Percentiles rank a stretch among this genome's conserved stretches.
Conservation (phyloP, 2,113 vertebrate species). For the Recurvirostra avosetta region DNA sequence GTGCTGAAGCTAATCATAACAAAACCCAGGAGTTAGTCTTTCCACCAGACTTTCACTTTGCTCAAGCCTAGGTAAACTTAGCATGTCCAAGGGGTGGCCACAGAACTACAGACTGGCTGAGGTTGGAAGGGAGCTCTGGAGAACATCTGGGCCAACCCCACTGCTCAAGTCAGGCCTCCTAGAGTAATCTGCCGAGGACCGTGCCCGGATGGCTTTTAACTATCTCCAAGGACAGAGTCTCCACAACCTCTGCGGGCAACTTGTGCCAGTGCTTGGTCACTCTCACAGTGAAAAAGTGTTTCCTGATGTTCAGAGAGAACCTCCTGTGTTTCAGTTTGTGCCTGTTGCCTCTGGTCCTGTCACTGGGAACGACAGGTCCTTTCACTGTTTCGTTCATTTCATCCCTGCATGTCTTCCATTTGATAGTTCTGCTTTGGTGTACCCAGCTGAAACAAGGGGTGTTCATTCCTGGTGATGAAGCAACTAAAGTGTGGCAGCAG, state of each 20-base stretch:
- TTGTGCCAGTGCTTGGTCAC: not conserved
- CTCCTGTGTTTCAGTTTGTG: not conserved
- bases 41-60: not conserved
- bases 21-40: not conserved
- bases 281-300: not conserved
- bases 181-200: not conserved
- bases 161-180: not conserved
- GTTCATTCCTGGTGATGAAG: not conserved
- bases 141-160: not conserved
- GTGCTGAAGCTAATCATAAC: not conserved
- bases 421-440: no score
- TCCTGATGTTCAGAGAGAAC: not conserved
- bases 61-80: not conserved
- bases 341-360: not conserved
- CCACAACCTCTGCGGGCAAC: not conserved
- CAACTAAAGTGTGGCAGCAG: not conserved
- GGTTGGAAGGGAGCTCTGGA: not conserved
- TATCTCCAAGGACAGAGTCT: not conserved
- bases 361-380: not conserved
- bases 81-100: no score
- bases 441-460: not conserved
- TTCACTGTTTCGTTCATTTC: not conserved
- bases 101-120: no score
- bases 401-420: not conserved
- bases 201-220: accelerated